Conservation (phyloP, 2,888 invertebrate genomes). For the Thymelicus acteon region DNA sequence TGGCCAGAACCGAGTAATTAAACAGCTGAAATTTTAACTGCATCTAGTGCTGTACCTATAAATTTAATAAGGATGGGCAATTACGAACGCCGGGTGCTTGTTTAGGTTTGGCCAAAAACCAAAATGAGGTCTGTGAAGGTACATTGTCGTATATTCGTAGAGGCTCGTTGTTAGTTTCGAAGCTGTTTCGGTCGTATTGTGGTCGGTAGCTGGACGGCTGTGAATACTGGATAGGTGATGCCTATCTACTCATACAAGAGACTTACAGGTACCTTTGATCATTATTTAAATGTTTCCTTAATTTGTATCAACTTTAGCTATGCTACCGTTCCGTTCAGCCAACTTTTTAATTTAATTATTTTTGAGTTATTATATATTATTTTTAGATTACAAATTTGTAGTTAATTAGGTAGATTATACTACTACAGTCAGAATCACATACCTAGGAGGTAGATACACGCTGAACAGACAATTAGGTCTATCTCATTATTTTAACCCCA, state of each 20-base stretch:
- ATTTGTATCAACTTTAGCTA: too few species aligned
- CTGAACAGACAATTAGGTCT: too few species aligned
- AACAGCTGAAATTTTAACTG: conserved; percentile 82
- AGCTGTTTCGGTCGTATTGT: conserved; percentile 31
- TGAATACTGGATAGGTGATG: background rate
- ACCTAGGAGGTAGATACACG: too few species aligned
- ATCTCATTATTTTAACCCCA: background rate
- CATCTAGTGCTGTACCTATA: conserved; percentile 63
- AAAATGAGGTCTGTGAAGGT: conserved; percentile 66
- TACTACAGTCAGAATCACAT: too few species aligned
- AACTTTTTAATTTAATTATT: too few species aligned
- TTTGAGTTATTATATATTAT: too few species aligned
- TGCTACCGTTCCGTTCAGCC: too few species aligned
- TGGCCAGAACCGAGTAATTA: conserved; percentile 78
- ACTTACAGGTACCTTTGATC: too few species aligned
- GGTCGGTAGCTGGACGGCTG: conserved; percentile 30
- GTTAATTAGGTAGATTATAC: too few species aligned
- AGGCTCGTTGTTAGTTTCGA: conserved; percentile 36
- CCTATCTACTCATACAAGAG: too few species aligned
- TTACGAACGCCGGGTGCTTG: conserved; percentile 72
- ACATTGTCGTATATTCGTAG: conserved; percentile 42
- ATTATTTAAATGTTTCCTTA: too few species aligned
- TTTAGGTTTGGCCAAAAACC: conserved; percentile 81
- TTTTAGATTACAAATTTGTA: too few species aligned
- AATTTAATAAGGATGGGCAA: conserved; percentile 81